Evolutionary conservation across 2,113 vertebrate genomes (phyloP).

Genomic region (Drymodes brunneopygia): DNA sequence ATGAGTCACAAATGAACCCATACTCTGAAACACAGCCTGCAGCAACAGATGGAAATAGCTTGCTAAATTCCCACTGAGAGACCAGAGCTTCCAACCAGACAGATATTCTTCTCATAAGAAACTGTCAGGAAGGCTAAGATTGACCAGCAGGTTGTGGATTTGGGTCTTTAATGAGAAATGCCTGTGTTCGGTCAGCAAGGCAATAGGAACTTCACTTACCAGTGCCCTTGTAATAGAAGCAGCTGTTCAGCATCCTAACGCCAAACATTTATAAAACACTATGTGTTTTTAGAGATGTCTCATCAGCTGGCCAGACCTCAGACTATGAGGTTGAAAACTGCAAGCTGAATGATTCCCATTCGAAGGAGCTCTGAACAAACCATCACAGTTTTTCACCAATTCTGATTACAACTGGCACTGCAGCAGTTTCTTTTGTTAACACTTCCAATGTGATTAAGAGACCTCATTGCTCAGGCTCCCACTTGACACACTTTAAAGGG

Average conservation of each 20-base stretch:
- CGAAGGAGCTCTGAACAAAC: not conserved
- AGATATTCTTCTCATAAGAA: not conserved
- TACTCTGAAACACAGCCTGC: constrained; percentile 32
- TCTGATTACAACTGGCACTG: not conserved
- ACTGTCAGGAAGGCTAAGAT: not conserved
- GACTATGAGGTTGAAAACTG: not conserved
- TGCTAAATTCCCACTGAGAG: constrained; percentile 21
- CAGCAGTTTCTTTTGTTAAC: not conserved
- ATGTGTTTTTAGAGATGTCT: not conserved
- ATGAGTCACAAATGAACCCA: constrained; percentile 45
- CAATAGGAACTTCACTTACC: constrained; percentile 16
- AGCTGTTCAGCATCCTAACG: not conserved
- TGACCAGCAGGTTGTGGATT: constrained; percentile 3
- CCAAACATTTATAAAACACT: not conserved
- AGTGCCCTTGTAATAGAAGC: not conserved
- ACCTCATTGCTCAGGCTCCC: not conserved
- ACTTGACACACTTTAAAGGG: not conserved
- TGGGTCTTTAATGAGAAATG: not conserved
- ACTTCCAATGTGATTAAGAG: not conserved
- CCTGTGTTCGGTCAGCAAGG: not conserved
- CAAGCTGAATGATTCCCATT: not conserved
- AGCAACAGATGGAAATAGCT: constrained; percentile 53
- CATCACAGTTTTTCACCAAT: not conserved
- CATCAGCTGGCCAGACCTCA: not conserved
- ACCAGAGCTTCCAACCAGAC: not conserved